Conservation (phyloP, 53 echinoderm and acorn worm genomes). For the Astropecten irregularis region DNA sequence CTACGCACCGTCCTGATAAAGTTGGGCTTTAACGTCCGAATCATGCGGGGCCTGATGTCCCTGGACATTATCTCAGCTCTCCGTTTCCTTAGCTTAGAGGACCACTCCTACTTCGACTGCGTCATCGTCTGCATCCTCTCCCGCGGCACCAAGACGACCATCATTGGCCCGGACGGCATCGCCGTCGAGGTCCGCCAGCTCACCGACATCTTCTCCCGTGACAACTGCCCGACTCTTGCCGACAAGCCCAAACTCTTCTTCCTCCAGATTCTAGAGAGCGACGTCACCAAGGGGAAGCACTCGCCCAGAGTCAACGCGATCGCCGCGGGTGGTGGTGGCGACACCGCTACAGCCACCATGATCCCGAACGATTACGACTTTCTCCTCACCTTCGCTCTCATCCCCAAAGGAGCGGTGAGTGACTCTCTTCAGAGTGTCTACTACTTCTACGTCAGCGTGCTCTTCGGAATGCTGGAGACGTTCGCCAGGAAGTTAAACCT, state of each 20-base stretch:
- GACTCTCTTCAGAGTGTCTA: slow-evolving; percentile 57
- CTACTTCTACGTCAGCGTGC: slow-evolving; percentile 71
- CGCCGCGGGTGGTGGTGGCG: too few relatives aligned
- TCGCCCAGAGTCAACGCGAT: slow-evolving; percentile 1
- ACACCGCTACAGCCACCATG: background rate
- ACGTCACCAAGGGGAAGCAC: background rate
- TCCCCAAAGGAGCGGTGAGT: slow-evolving; percentile 62
- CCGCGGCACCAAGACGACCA: slow-evolving; percentile 48
- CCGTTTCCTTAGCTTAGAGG: slow-evolving; percentile 85
- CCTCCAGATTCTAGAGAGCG: slow-evolving; percentile 69
- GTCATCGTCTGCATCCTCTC: slow-evolving; percentile 84
- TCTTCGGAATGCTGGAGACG: slow-evolving; percentile 79
- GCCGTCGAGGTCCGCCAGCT: slow-evolving; percentile 81
- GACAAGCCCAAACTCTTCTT: slow-evolving; percentile 92
- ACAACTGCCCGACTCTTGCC: slow-evolving; percentile 85
- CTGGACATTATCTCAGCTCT: slow-evolving; percentile 91
- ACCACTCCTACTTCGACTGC: slow-evolving; percentile 92
- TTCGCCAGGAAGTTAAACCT: slow-evolving; percentile 81
- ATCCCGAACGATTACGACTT: slow-evolving; percentile 88
- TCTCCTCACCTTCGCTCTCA: slow-evolving; percentile 75
- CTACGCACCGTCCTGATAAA: slow-evolving; percentile 83
- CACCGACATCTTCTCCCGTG: slow-evolving; percentile 83
- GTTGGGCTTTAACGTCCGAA: slow-evolving; percentile 88
- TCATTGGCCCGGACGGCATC: slow-evolving; percentile 77
- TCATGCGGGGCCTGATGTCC: slow-evolving; percentile 92